Conservation (phyloP, 2,113 vertebrate species). For the Microcebus murinus region DNA sequence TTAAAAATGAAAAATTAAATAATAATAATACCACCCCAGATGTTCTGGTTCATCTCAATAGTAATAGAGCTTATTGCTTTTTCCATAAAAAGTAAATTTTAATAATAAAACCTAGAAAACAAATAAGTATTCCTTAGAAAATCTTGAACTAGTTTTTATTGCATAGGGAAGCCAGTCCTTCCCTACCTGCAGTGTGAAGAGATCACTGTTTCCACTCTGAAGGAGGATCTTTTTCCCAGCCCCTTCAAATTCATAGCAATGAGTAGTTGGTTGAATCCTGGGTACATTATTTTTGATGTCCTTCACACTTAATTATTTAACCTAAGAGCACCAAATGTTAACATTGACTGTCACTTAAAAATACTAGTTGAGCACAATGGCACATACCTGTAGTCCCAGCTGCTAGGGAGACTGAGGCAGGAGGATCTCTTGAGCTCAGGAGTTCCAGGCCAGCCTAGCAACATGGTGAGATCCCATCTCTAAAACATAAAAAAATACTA, state of each 20-base stretch:
- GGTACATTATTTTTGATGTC: background rate
- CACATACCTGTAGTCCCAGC: no score
- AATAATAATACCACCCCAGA: background rate
- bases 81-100: background rate
- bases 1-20: background rate
- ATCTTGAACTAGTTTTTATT: background rate
- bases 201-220: background rate
- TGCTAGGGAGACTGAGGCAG: no score
- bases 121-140: background rate
- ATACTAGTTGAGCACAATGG: background rate
- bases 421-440: no score
- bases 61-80: conserved; percentile 4
- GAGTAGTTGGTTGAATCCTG: background rate
- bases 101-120: background rate
- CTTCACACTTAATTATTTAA: conserved; percentile 16
- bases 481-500: background rate
- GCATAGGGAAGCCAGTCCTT: background rate
- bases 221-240: background rate
- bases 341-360: background rate
- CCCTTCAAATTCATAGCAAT: background rate
- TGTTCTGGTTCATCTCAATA: background rate
- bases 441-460: no score
- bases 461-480: no score
- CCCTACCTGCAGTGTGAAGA: background rate
- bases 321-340: background rate